Conservation (phyloP, 1,140 invertebrate genomes). For the Thaumatotibia leucotreta region DNA sequence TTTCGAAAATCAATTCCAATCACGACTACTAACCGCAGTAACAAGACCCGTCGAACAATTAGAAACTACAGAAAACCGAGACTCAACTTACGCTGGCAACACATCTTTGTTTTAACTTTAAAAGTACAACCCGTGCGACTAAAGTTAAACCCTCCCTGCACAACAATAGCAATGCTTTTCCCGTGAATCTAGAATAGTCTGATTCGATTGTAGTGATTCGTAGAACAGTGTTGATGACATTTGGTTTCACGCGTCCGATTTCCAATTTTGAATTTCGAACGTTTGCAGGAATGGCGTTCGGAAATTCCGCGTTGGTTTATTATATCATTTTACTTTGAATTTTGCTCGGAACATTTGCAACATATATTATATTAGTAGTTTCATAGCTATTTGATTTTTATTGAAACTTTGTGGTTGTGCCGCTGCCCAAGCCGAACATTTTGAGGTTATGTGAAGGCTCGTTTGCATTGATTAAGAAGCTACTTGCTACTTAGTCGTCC, state of each 20-base stretch:
- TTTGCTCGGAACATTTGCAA: neutral
- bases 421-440: too few relatives aligned
- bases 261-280: constrained; percentile 41
- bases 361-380: neutral
- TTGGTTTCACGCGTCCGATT: constrained; percentile 40
- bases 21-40: constrained; percentile 36
- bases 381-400: neutral
- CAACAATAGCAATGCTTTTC: neutral
- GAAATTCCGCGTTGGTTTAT: neutral
- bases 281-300: constrained; percentile 36
- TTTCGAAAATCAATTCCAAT: constrained; percentile 72
- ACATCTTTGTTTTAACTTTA: constrained; percentile 29
- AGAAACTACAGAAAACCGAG: constrained; percentile 21
- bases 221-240: constrained; percentile 51
- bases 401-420: neutral
- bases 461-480: neutral
- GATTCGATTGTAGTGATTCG: constrained; percentile 60
- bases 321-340: neutral
- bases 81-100: constrained; percentile 31
- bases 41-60: constrained; percentile 29
- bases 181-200: neutral
- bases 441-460: neutral
- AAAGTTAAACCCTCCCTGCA: constrained; percentile 11
- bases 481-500: neutral
- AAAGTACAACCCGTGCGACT: constrained; percentile 21